These are phyloP conservation scores for Scelioninae gen. 1 DNA, from an alignment of 2,888 invertebrate genomes.

Conservation along the genomic window DNA sequence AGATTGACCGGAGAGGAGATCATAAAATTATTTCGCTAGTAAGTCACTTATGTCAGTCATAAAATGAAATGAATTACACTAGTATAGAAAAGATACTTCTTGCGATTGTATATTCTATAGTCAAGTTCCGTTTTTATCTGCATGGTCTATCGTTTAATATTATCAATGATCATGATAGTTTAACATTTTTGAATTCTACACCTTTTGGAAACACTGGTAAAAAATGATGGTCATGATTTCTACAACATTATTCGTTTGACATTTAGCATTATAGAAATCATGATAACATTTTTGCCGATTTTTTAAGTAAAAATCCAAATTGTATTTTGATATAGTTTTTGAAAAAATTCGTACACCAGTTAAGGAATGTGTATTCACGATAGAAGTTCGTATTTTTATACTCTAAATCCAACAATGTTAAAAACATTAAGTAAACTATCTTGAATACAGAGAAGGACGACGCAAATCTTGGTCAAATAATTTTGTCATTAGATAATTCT, in stretches of 20 bases:
- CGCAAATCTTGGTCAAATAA: neutral
- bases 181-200: slow-evolving; percentile 29
- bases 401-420: neutral
- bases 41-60: slow-evolving; percentile 20
- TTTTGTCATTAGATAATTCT: slow-evolving; percentile 7
- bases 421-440: slow-evolving; percentile 1
- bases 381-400: slow-evolving; percentile 11
- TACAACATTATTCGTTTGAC: slow-evolving; percentile 14
- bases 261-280: neutral
- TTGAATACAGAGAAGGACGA: slow-evolving; percentile 9
- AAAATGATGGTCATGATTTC: slow-evolving; percentile 13
- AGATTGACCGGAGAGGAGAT: slow-evolving; percentile 17
- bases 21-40: slow-evolving; percentile 13
- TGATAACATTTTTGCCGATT: slow-evolving; percentile 8
- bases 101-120: slow-evolving; percentile 21
- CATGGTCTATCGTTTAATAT: slow-evolving; percentile 13
- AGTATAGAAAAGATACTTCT: slow-evolving; percentile 22
- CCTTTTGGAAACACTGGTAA: slow-evolving; percentile 6
- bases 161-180: slow-evolving; percentile 24
- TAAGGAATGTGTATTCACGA: neutral
- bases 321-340: neutral
- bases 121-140: slow-evolving; percentile 18
- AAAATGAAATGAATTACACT: slow-evolving; percentile 4
- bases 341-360: slow-evolving; percentile 6
- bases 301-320: slow-evolving; percentile 9